phyloP scores from a whole-genome alignment of 2,797 vertebrate species.

The Pterois miles region DNA sequence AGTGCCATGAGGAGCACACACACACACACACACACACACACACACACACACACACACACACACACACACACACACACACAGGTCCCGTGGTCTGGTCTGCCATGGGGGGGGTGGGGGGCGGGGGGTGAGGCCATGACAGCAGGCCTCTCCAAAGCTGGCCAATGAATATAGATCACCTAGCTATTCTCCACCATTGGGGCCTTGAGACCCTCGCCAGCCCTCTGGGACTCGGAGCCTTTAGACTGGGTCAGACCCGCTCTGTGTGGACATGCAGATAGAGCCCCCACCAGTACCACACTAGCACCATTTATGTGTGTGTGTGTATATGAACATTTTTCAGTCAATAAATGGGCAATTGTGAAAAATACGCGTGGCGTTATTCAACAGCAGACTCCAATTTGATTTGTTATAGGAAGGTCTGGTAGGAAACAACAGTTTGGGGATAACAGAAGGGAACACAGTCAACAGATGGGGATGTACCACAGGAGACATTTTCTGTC shows the following conservation, averaged over 20 bases:
- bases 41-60: conserved; percentile 37
- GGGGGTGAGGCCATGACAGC: conserved; percentile 78
- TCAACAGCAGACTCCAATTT: conserved; percentile 3
- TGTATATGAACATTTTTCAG: conserved; percentile 23
- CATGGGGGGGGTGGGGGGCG: conserved; percentile 67
- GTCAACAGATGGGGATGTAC: conserved; percentile 8
- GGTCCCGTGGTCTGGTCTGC: conserved; percentile 62
- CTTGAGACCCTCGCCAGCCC: conserved; percentile 61
- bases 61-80: conserved; percentile 29
- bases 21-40: conserved; percentile 31
- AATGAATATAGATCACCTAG: conserved; percentile 83
- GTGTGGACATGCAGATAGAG: conserved; percentile 59
- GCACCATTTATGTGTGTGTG: background rate
- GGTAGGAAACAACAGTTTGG: conserved; percentile 19
- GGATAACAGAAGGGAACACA: conserved; percentile 26
- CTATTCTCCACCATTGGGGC: conserved; percentile 71
- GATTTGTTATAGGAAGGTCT: background rate
- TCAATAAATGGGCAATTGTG: conserved; percentile 6
- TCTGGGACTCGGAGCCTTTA: conserved; percentile 66
- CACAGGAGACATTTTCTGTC: background rate
- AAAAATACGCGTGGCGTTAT: background rate
- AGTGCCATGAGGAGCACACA: conserved; percentile 65
- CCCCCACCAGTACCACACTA: conserved; percentile 21
- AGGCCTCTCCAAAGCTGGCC: conserved; percentile 72
- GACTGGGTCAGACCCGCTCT: conserved; percentile 58